Evolutionary conservation across 2,888 invertebrate species (phyloP).

Genomic region (Hartigia nigra): DNA sequence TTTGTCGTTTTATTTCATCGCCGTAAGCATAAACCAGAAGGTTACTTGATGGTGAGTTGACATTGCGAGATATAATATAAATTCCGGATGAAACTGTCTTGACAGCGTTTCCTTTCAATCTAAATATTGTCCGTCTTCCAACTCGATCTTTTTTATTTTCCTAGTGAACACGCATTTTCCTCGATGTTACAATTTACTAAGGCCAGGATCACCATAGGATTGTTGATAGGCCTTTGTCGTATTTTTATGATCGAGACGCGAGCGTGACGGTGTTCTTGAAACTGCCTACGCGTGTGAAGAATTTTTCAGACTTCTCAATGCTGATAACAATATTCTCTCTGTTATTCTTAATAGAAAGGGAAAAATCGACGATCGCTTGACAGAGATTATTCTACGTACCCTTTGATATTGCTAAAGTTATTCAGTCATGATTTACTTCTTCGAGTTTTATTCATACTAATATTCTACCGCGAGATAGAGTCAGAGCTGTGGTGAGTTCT

Average conservation of each 20-base stretch:
- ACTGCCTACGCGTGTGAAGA: not conserved
- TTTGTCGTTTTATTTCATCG: not conserved
- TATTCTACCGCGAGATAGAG: not conserved
- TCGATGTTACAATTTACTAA: not conserved
- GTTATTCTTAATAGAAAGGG: not conserved
- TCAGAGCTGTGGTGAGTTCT: not conserved
- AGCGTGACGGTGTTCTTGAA: not conserved
- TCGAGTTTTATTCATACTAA: not conserved
- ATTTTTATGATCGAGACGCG: not conserved
- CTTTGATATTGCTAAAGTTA: not conserved
- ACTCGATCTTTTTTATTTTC: not conserved
- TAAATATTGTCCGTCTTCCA: not conserved
- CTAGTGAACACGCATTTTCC: not conserved
- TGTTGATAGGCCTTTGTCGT: not conserved
- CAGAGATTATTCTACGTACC: not conserved
- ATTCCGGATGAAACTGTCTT: not conserved
- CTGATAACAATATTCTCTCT: not conserved
- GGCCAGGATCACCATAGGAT: not conserved
- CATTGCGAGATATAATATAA: not conserved
- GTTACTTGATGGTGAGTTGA: not conserved
- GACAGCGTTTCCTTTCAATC: not conserved
- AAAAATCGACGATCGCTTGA: not conserved
- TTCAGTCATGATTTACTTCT: not conserved
- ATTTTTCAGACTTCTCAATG: not conserved
- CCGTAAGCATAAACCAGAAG: not conserved